Evolutionary conservation across 1,140 invertebrate genomes (phyloP), one percentile per base, ranked within the genome.

Genomic region (Neelides sp.): DNA sequence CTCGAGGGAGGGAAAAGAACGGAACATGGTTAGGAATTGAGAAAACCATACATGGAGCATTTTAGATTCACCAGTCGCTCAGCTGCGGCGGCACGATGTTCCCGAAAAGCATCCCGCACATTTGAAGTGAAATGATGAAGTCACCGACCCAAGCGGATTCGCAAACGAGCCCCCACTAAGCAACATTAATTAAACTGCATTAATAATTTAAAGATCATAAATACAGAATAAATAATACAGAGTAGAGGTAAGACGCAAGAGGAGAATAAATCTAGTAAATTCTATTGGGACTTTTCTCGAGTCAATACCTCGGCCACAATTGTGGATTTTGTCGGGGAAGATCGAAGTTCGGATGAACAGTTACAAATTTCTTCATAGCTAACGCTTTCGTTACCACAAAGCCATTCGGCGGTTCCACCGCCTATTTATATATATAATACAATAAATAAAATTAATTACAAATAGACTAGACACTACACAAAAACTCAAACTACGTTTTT

Each of bases 21-120:
- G 15, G 23, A 50, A 2, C 8, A 20, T 19, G 23, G 15, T 22
- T 35, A 24, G 4, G 19, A 23, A 23, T 43, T n/a, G n/a, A n/a
- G n/a, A n/a, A n/a, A n/a, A 24, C 41, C 24, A 26, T 10, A 34
- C 10, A 1, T 8, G 28, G 22, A 26, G n/a, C 7, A 32, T 42
- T 30, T 50, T 19, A 50, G 23, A 15, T 23, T 45, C 40, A 53
- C 55, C 55, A 55, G 32, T 61, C 58, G 3, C 55, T 53, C 4
- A 61, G 10, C 24, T 54, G 49, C 24, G 42, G 44, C 5, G 57
- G 49, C 23, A 55, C 36, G 5, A 43, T 39, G 28, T 59, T 59
- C 1, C 57, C 57, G 12, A 55, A 48, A 26, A 59, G 46, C 53
- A 59, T 59, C 8, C 45, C 57, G 32, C 50, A 48, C 52, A 59